Evolutionary conservation across 2,113 vertebrate species (phyloP), one percentile per base, ranked within the genome.

Genomic region (Hippocampus guttulatus): DNA sequence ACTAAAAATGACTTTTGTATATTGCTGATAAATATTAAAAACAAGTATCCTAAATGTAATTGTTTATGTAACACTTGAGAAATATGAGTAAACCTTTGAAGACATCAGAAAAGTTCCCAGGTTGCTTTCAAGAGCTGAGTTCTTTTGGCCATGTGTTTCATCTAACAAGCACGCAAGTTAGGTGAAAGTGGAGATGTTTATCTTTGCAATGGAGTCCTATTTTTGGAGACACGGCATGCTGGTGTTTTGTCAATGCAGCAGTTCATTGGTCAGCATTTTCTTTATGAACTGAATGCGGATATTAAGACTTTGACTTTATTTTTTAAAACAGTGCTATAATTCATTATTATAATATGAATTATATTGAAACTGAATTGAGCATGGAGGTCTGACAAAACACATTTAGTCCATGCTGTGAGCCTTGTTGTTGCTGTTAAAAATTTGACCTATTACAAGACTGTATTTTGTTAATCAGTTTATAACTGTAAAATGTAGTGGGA

Each of bases 181-280:
- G 25, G 49, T 68, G 70, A 78, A 74, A 80, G 65, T 71, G 25
- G 80, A 80, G 70, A 73, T 5, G 72, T 75, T 63, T 67, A 55
- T 70, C 43, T 63, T 63, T 41, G 61, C 41, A 5, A 11, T 15
- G 67, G 30, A 73, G 38, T 16, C 8, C 54, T 77, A 77, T 79
- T 73, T 79, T 79, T 77, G 75, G 74, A 70, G 72, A 70, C 40
- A 61, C 27, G 16, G 3, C 5, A 16, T 61, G 33, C 33, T 27
- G 20, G 27, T 61, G 58, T 33, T 65, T 64, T n/a, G 62, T 43
- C 38, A 65, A 45, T 30, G 58, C 27, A 61, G 58, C 58, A 61
- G 25, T 33, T 61, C 18, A 12, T 41, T 64, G 21, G 3, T 15
- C 21, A 21, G 21, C 61, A 63, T 38, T 18, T 64, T 23, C 18